phyloP scores from a whole-genome alignment of 2,797 vertebrate species.

The Linurgus olivaceus region DNA sequence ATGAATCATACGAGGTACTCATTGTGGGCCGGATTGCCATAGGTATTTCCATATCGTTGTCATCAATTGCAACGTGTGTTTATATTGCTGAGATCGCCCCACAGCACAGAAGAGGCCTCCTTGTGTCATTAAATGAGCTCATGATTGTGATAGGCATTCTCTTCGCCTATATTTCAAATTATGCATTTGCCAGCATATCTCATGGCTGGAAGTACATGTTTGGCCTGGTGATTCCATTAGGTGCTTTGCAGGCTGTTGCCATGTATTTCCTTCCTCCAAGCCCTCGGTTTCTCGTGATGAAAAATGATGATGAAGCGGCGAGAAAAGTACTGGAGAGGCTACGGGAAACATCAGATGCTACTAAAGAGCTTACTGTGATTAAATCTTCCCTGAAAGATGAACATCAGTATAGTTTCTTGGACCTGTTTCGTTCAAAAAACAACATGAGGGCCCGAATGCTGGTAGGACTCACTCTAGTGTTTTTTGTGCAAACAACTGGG shows the following conservation, averaged over 20 bases:
- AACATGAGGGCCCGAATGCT: slow-evolving; percentile 89
- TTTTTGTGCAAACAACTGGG: slow-evolving; percentile 92
- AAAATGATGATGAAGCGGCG: slow-evolving; percentile 82
- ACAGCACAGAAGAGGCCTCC: slow-evolving; percentile 85
- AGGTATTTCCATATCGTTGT: slow-evolving; percentile 89
- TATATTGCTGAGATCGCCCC: slow-evolving; percentile 95
- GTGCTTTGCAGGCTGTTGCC: slow-evolving; percentile 82
- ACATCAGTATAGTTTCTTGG: slow-evolving; percentile 83
- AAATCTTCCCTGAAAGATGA: slow-evolving; percentile 88
- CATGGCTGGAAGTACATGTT: slow-evolving; percentile 92
- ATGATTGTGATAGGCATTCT: slow-evolving; percentile 94
- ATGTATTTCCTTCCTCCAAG: slow-evolving; percentile 90
- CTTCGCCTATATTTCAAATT: slow-evolving; percentile 90
- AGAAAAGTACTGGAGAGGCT: slow-evolving; percentile 81
- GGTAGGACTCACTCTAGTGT: slow-evolving; percentile 85
- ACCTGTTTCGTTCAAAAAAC: slow-evolving; percentile 87
- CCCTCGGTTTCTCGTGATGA: slow-evolving; percentile 90
- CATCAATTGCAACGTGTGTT: slow-evolving; percentile 89
- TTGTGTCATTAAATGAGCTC: slow-evolving; percentile 91
- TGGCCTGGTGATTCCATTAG: slow-evolving; percentile 85
- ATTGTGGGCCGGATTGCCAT: slow-evolving; percentile 83
- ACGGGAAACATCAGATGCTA: slow-evolving; percentile 75
- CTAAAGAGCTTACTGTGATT: slow-evolving; percentile 84
- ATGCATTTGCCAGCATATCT: slow-evolving; percentile 80
- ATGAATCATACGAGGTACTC: slow-evolving; percentile 79